phyloP scores from a whole-genome alignment of 2,888 invertebrate species.

The Amblyjoppa proteus region DNA sequence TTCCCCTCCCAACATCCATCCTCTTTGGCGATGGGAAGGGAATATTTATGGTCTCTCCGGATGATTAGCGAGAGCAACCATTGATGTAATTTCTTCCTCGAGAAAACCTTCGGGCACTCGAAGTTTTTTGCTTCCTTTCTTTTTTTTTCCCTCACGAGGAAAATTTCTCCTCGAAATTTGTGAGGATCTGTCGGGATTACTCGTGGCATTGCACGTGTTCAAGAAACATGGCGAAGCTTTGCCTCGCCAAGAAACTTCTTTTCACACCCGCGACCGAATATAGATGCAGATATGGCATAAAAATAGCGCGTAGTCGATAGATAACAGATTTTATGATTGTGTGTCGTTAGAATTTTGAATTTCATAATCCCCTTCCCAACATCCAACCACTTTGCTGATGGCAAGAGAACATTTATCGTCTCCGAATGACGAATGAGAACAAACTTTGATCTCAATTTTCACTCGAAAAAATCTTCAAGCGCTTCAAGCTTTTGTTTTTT shows the following conservation, averaged over 20 bases:
- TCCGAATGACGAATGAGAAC: neutral
- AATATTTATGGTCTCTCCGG: neutral
- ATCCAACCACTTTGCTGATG: neutral
- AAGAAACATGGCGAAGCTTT: conserved; percentile 10
- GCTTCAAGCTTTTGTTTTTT: neutral
- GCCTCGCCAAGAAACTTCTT: neutral
- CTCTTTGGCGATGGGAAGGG: neutral
- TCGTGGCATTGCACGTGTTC: conserved; percentile 6
- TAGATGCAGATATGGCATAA: neutral
- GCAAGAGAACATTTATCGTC: conserved; percentile 3
- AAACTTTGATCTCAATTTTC: neutral
- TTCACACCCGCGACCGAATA: too few relatives aligned
- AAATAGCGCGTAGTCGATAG: neutral
- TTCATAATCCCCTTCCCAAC: neutral
- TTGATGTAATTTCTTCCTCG: neutral
- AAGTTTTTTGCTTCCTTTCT: neutral
- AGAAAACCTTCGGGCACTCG: neutral
- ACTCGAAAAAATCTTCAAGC: neutral
- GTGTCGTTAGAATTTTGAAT: neutral
- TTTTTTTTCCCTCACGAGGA: neutral
- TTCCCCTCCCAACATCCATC: neutral
- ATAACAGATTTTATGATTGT: neutral
- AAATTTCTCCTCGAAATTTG: conserved; percentile 46
- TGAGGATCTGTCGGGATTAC: conserved; percentile 27
- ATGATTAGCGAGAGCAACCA: neutral